phyloP scores from a whole-genome alignment of 2,113 vertebrate species.

The Pterocles gutturalis region DNA sequence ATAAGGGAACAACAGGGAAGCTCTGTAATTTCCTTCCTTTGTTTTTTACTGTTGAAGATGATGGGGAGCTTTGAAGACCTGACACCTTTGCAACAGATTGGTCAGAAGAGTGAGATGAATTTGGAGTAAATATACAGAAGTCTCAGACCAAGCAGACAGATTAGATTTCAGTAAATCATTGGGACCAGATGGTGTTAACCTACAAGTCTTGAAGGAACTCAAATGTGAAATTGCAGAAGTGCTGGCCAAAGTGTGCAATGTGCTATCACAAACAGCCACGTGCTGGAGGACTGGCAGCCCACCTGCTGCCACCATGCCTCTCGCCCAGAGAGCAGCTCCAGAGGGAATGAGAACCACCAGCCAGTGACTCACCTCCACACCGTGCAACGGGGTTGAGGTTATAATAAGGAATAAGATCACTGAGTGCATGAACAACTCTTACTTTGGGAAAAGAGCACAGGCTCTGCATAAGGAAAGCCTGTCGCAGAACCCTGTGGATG shows the following conservation, averaged over 20 bases:
- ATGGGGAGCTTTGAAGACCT: neutral
- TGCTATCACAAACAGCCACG: neutral
- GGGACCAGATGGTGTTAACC: neutral
- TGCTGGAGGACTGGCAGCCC: fast-evolving
- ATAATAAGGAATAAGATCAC: neutral
- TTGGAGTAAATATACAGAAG: neutral
- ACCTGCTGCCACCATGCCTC: neutral
- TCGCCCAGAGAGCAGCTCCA: fast-evolving
- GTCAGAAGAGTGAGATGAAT: neutral
- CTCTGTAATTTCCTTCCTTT: neutral
- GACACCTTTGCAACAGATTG: neutral
- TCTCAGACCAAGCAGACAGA: neutral
- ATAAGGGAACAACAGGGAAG: neutral
- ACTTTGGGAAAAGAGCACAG: fast-evolving
- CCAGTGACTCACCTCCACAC: no score
- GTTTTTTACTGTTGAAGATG: neutral
- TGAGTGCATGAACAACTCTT: neutral
- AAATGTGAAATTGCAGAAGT: fast-evolving
- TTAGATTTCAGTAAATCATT: neutral
- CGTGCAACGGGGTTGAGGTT: fast-evolving
- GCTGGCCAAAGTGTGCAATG: neutral
- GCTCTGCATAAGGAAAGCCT: neutral
- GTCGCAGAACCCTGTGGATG: neutral
- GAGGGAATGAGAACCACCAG: fast-evolving
- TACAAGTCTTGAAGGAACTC: neutral